These are phyloP conservation scores for Heliconius ismenius DNA, from an alignment of 2,888 invertebrate genomes.

Conservation along the genomic window DNA sequence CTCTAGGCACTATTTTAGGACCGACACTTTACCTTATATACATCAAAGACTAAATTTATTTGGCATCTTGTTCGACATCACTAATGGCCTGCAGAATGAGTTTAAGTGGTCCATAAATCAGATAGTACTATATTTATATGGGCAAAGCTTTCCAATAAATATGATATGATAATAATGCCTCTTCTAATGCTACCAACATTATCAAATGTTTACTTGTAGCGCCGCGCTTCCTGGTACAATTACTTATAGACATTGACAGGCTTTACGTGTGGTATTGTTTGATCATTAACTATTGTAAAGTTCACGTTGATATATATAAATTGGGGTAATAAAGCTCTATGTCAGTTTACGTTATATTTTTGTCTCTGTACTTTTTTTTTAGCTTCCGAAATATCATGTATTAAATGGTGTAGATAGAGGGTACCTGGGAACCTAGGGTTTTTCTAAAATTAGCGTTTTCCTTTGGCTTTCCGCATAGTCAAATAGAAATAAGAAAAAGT, in stretches of 20 bases:
- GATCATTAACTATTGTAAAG: constrained; percentile 8
- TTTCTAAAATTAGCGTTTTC: too few relatives aligned
- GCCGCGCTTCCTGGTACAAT: constrained; percentile 38
- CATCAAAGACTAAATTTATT: constrained; percentile 42
- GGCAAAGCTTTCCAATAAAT: constrained; percentile 43
- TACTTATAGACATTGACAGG: constrained; percentile 15
- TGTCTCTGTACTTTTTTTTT: background rate
- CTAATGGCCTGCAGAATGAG: constrained; percentile 44
- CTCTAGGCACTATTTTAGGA: constrained; percentile 33
- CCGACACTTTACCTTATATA: constrained; percentile 34
- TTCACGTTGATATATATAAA: constrained; percentile 9
- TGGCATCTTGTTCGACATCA: constrained; percentile 43
- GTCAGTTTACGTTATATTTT: background rate
- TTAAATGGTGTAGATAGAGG: too few relatives aligned
- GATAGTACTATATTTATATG: constrained; percentile 40
- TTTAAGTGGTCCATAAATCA: constrained; percentile 47
- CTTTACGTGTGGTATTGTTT: background rate
- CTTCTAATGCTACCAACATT: constrained; percentile 26
- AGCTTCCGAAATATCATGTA: too few relatives aligned
- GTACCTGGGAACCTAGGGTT: too few relatives aligned
- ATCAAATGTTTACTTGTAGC: constrained; percentile 27
- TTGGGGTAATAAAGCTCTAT: background rate
- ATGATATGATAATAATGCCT: constrained; percentile 42
- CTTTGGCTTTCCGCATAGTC: background rate
- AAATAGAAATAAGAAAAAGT: background rate